Conservation (phyloP, 2,888 invertebrate genomes). For the Ferrisia virgata region DNA sequence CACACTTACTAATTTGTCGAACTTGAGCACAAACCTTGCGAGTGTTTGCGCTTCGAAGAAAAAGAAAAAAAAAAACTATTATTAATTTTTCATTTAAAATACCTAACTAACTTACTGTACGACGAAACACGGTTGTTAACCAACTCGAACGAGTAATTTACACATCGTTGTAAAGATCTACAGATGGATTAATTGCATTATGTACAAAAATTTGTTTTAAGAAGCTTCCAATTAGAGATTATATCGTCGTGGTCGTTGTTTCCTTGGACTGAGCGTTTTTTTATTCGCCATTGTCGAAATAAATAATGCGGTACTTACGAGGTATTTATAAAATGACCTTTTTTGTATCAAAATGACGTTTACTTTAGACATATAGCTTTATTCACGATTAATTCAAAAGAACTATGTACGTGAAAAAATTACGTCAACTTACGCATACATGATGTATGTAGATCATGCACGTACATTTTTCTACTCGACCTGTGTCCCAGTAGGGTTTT, state of each 20-base stretch:
- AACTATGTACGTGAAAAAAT: neutral
- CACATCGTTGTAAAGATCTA: neutral
- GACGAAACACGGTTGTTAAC: neutral
- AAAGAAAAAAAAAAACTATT: neutral
- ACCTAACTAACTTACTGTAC: neutral
- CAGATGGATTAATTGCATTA: neutral
- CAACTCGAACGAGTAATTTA: neutral
- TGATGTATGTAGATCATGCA: neutral
- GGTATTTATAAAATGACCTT: neutral
- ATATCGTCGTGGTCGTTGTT: neutral
- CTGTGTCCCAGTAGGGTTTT: neutral
- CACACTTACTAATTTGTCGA: no score
- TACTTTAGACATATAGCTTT: neutral
- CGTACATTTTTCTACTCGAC: neutral
- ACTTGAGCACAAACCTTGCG: neutral
- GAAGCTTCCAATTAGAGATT: slow-evolving; percentile 2
- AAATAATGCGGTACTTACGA: neutral
- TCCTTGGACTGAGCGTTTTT: neutral
- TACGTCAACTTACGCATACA: neutral
- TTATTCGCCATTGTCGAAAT: neutral
- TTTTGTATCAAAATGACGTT: neutral
- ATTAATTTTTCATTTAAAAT: neutral
- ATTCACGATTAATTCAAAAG: neutral
- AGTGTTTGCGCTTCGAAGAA: neutral
- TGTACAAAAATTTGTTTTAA: neutral